phyloP scores from a whole-genome alignment of 2,113 vertebrate species.

The Anolis sagrei region DNA sequence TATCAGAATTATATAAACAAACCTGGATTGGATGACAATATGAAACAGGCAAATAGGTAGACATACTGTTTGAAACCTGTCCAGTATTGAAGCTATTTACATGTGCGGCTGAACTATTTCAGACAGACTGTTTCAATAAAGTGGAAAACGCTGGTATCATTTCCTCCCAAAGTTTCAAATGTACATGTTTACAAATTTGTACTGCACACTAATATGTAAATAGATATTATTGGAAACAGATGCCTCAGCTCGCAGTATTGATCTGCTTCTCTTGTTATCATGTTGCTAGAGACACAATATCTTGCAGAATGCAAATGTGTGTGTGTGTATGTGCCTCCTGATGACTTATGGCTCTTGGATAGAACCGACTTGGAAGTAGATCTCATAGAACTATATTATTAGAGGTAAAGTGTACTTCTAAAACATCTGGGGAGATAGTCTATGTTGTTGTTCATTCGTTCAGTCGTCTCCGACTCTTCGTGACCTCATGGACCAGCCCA shows the following conservation, averaged over 20 bases:
- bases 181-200: conserved; percentile 82
- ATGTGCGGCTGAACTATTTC: conserved; percentile 47
- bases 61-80: conserved; percentile 68
- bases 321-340: no score
- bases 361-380: no score
- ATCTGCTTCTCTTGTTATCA: conserved; percentile 4
- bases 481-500: no score
- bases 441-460: no score
- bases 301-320: no score
- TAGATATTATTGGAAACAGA: conserved; percentile 73
- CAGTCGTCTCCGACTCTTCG: no score
- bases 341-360: no score
- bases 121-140: conserved; percentile 80
- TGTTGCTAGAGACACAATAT: not conserved
- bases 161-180: conserved; percentile 72
- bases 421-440: no score
- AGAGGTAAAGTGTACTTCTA: no score
- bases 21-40: conserved; percentile 63
- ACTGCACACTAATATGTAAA: conserved; percentile 78
- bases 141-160: conserved; percentile 58
- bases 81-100: conserved; percentile 62
- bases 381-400: no score
- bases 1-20: conserved; percentile 76
- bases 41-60: conserved; percentile 70
- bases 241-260: conserved; percentile 34